phyloP scores from a whole-genome alignment of 2,113 vertebrate genomes.

The Corapipo altera region DNA sequence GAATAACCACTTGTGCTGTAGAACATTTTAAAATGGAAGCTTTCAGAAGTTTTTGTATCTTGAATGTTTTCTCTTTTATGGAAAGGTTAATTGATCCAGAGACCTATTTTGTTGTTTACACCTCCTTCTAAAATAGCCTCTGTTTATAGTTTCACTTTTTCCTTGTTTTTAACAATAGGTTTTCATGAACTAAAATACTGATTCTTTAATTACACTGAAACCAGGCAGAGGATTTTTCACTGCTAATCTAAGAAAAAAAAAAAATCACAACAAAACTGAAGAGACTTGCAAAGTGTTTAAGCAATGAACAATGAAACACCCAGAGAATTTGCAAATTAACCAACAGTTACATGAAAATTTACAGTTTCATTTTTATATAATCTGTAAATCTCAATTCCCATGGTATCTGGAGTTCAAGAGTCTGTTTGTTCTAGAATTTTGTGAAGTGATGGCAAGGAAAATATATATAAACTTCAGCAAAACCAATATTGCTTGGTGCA shows the following conservation, averaged over 20 bases:
- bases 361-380: background rate
- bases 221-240: background rate
- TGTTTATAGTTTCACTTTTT: background rate
- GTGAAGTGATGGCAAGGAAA: background rate
- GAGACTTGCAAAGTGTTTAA: background rate
- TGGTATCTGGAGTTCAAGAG: background rate
- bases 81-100: background rate
- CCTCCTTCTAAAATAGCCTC: background rate
- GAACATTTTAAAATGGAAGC: background rate
- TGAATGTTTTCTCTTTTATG: background rate
- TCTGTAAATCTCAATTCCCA: background rate
- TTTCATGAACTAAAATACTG: background rate
- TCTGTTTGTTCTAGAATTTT: background rate
- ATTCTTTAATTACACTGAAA: background rate
- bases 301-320: background rate
- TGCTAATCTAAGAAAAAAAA: background rate
- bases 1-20: background rate
- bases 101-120: background rate
- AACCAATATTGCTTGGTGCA: background rate
- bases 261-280: background rate
- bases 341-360: background rate
- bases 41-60: background rate
- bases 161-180: background rate
- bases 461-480: background rate
- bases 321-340: background rate